These are phyloP conservation scores for Sebastes baramenuke DNA, from an alignment of 2,797 vertebrate genomes.

Conservation along the genomic window DNA sequence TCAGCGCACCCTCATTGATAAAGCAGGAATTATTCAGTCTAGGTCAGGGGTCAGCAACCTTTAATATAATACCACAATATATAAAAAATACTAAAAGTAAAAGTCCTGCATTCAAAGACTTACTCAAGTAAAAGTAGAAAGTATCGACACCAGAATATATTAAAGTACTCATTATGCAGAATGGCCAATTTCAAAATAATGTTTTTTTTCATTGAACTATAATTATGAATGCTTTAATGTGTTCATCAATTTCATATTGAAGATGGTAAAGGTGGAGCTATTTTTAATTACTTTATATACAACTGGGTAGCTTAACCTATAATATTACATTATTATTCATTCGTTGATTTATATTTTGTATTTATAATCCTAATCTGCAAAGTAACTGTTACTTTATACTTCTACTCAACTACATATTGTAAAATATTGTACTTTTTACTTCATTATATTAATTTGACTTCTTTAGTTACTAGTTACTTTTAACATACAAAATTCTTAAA, in stretches of 20 bases:
- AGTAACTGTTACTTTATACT: not conserved
- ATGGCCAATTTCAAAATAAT: not conserved
- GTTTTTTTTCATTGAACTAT: not conserved
- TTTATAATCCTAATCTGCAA: not conserved
- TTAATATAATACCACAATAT: not conserved
- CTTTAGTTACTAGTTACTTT: not conserved
- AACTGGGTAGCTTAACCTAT: not conserved
- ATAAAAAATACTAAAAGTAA: not conserved
- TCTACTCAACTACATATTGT: not conserved
- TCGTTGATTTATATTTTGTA: not conserved
- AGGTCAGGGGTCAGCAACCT: too few relatives aligned
- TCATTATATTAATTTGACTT: not conserved
- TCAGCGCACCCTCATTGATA: too few relatives aligned
- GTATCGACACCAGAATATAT: not conserved
- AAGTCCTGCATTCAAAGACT: not conserved
- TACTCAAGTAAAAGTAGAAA: not conserved
- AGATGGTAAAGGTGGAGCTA: not conserved
- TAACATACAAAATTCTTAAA: not conserved
- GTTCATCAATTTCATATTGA: not conserved
- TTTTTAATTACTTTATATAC: not conserved
- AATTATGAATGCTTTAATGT: not conserved
- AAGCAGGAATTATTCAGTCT: too few relatives aligned
- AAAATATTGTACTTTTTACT: not conserved
- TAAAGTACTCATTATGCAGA: not conserved
- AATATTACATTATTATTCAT: not conserved